Evolutionary conservation across 2,797 vertebrate genomes (phyloP).

Genomic region (Sebastes kiyomatsui): DNA sequence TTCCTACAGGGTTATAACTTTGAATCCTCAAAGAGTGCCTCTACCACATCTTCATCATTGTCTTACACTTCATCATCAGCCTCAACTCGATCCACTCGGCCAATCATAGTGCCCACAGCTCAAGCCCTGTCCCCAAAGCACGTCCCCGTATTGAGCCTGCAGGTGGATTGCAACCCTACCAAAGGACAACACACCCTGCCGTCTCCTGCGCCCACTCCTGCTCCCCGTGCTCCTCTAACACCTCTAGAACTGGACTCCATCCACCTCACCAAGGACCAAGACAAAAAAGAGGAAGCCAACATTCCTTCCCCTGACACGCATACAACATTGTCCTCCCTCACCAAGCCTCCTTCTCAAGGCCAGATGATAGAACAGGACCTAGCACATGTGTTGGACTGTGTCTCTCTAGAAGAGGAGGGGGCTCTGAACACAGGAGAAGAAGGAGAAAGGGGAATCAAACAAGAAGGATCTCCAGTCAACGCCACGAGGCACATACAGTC

Average conservation of each 20-base stretch:
- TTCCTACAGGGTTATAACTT: slow-evolving; percentile 86
- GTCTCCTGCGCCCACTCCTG: slow-evolving; percentile 58
- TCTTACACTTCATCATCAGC: slow-evolving; percentile 49
- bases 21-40: slow-evolving; percentile 84
- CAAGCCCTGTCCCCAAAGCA: slow-evolving; percentile 78
- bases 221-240: slow-evolving; percentile 50
- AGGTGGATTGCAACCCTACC: slow-evolving; percentile 50
- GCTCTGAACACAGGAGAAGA: slow-evolving; percentile 65
- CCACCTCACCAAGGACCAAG: slow-evolving; percentile 78
- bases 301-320: slow-evolving; percentile 67
- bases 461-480: slow-evolving; percentile 57
- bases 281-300: slow-evolving; percentile 57
- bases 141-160: slow-evolving; percentile 36
- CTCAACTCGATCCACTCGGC: slow-evolving; percentile 76
- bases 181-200: slow-evolving; percentile 60
- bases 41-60: slow-evolving; percentile 56
- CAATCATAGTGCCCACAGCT: slow-evolving; percentile 92
- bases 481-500: slow-evolving; percentile 70
- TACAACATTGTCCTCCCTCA: slow-evolving; percentile 49
- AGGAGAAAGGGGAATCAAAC: slow-evolving; percentile 35
- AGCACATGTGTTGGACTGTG: slow-evolving; percentile 83
- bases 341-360: slow-evolving; percentile 63
- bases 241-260: slow-evolving; percentile 77
- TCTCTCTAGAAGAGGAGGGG: slow-evolving; percentile 82
- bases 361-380: slow-evolving; percentile 85